phyloP scores from a whole-genome alignment of 2,888 invertebrate species.

The Aplocera efformata region DNA sequence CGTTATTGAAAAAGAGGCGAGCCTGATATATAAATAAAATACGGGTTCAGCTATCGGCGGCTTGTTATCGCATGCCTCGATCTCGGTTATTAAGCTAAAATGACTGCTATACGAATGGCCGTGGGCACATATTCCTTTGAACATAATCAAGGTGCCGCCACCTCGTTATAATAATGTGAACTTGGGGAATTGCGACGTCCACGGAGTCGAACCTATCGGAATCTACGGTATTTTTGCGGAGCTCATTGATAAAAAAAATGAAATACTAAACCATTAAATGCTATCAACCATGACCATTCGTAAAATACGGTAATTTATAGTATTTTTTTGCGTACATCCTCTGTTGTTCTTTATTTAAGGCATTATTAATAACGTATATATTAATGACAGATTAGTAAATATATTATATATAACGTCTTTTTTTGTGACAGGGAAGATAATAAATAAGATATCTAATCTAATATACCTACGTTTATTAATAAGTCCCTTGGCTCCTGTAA shows the following conservation, averaged over 20 bases:
- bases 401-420: no score
- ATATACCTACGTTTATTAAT: no score
- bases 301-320: no score
- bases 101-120: constrained; percentile 67
- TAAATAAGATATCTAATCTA: no score
- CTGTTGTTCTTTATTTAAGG: no score
- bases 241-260: constrained; percentile 30
- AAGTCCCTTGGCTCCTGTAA: no score
- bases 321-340: no score
- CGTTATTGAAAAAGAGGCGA: constrained; percentile 79
- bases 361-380: no score
- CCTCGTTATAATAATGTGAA: constrained; percentile 81
- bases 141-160: constrained; percentile 61
- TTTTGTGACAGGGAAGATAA: no score
- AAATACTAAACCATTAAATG: constrained; percentile 23
- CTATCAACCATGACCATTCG: constrained; percentile 9
- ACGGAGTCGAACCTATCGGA: constrained; percentile 60
- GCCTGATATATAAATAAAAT: constrained; percentile 79
- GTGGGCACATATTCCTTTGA: constrained; percentile 77
- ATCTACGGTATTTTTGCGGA: constrained; percentile 33
- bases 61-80: constrained; percentile 80
- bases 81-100: constrained; percentile 74
- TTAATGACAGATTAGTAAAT: no score
- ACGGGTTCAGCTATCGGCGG: constrained; percentile 80
- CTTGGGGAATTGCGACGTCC: constrained; percentile 73